Percentiles rank a stretch among this genome's conserved stretches.
Evolutionary conservation across 2,888 invertebrate genomes (phyloP).

Genomic region (Polymixis flavicincta): DNA sequence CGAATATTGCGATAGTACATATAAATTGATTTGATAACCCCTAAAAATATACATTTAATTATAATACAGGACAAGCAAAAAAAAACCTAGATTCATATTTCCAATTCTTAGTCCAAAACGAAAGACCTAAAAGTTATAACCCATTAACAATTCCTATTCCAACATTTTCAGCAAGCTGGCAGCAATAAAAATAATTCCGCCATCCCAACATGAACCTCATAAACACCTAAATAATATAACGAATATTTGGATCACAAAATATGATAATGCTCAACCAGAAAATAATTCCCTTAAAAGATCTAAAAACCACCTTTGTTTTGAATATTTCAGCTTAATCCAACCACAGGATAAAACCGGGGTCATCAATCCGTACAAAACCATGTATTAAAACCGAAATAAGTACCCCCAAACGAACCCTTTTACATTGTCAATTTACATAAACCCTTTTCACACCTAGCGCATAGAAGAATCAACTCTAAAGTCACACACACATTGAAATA

Average conservation of each 20-base stretch:
- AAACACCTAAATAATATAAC: slow-evolving; percentile 35
- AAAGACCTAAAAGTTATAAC: slow-evolving; percentile 16
- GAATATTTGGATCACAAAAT: slow-evolving; percentile 38
- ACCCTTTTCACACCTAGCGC: slow-evolving; percentile 63
- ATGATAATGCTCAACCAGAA: slow-evolving; percentile 32
- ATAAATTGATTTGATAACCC: too few species aligned
- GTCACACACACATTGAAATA: slow-evolving; percentile 49
- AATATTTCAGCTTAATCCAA: slow-evolving; percentile 42
- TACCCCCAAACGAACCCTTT: slow-evolving; percentile 56
- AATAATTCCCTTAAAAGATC: slow-evolving; percentile 40
- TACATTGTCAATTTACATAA: slow-evolving; percentile 64
- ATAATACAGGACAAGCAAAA: background rate
- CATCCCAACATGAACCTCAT: slow-evolving; percentile 35
- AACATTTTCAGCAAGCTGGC: slow-evolving; percentile 27
- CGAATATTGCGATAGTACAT: background rate
- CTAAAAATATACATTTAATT: background rate
- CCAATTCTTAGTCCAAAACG: background rate
- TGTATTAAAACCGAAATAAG: slow-evolving; percentile 59
- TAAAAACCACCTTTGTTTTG: slow-evolving; percentile 51
- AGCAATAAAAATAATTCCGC: slow-evolving; percentile 42
- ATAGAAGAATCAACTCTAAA: slow-evolving; percentile 58
- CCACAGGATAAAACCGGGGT: slow-evolving; percentile 35
- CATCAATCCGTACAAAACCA: slow-evolving; percentile 47
- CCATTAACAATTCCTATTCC: slow-evolving; percentile 17
- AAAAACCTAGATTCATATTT: background rate